Conservation (phyloP, 1,140 invertebrate species). For the Tetramorium parvispinum region DNA sequence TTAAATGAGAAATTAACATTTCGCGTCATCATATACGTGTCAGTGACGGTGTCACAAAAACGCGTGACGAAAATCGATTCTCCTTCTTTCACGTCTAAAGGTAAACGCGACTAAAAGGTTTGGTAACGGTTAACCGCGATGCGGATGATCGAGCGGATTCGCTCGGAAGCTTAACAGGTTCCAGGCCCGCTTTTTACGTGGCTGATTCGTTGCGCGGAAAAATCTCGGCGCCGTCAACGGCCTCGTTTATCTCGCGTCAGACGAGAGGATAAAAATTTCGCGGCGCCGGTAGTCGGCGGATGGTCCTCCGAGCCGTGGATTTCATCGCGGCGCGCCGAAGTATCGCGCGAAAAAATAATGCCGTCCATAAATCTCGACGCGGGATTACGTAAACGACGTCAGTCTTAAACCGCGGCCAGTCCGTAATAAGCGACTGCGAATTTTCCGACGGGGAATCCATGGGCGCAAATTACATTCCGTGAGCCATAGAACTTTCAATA, state of each 20-base stretch:
- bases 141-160: constrained; percentile 3
- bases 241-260: constrained; percentile 42
- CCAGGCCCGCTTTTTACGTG: constrained; percentile 35
- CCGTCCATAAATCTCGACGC: constrained; percentile 30
- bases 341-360: constrained; percentile 48
- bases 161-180: constrained; percentile 41
- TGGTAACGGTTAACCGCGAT: not conserved
- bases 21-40: not conserved
- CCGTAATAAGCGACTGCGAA: constrained; percentile 30
- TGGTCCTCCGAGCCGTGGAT: constrained; percentile 33
- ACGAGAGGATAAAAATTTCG: constrained; percentile 59
- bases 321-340: constrained; percentile 42
- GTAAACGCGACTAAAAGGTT: constrained; percentile 20
- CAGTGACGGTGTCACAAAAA: not conserved
- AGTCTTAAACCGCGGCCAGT: constrained; percentile 9
- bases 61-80: constrained; percentile 1
- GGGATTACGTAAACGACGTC: constrained; percentile 36
- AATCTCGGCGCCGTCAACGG: constrained; percentile 41
- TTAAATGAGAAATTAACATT: not conserved
- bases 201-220: constrained; percentile 54
- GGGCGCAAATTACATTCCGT: constrained; percentile 31
- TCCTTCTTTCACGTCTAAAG: not conserved
- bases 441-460: constrained; percentile 34
- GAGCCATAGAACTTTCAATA: not conserved
- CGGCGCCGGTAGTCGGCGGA: constrained; percentile 29